Conservation (phyloP, 2,888 invertebrate species). For the Synergus laeviventris region DNA sequence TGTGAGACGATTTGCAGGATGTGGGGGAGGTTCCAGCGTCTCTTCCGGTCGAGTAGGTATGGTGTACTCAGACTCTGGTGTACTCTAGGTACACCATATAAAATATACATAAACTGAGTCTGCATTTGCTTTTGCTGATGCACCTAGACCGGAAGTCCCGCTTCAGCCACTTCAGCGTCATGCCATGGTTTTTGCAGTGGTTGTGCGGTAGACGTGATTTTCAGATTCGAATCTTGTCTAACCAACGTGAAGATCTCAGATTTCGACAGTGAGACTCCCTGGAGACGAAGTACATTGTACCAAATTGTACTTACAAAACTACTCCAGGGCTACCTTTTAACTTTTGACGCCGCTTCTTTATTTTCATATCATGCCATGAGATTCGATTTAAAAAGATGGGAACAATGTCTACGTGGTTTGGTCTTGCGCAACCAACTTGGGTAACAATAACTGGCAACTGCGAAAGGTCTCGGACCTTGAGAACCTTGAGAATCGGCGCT, state of each 20-base stretch:
- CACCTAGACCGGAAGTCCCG: constrained; percentile 58
- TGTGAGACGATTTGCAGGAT: constrained; percentile 53
- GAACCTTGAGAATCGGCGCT: not conserved
- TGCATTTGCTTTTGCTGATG: constrained; percentile 41
- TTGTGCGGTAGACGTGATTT: constrained; percentile 44
- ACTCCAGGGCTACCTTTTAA: not conserved
- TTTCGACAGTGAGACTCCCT: constrained; percentile 41
- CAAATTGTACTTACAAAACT: no score
- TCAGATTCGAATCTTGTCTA: constrained; percentile 43
- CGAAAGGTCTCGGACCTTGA: constrained; percentile 30
- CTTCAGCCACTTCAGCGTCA: constrained; percentile 51
- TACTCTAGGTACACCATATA: not conserved
- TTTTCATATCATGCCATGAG: not conserved
- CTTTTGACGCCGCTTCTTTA: not conserved
- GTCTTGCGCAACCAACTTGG: constrained; percentile 2
- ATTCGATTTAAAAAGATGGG: not conserved
- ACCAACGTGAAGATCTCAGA: constrained; percentile 52
- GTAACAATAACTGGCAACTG: constrained; percentile 5
- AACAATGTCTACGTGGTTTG: not conserved
- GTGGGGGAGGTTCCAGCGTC: constrained; percentile 49
- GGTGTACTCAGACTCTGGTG: constrained; percentile 11
- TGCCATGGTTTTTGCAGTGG: constrained; percentile 41
- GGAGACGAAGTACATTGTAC: not conserved
- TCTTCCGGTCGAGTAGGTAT: constrained; percentile 65
- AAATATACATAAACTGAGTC: constrained; percentile 17